Base-by-base conservation (phyloP, 2,113 vertebrate genomes). In the Spilogale gracilis region DNA sequence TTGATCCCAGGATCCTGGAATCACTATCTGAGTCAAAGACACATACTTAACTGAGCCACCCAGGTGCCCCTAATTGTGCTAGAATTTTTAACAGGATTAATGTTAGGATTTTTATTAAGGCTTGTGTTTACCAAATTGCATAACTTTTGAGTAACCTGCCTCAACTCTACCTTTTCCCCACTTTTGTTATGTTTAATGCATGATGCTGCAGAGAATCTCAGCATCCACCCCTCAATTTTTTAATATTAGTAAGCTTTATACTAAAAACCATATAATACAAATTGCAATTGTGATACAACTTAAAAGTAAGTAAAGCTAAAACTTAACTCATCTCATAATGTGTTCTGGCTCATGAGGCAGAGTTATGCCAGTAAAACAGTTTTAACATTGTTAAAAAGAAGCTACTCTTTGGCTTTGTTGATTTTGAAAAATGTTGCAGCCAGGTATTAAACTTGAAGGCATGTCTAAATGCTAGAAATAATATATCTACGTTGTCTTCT, bases 301-400 rank as follows among this genome's bases (percentile, higher is more conserved):
- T 93, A 96, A 73, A 92, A 91, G 79, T 32, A 71, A 45, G 11
- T 54, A 54, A 92, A 88, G 14, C 14, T 94, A 89, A 93, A 94
- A 32, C 89, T 83, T 93, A 95, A 95, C 25, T 96, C 65, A 81
- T 93, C 60, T 91, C 83, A 95, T 45, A 94, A 94, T 7, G 7
- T n/a, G 20, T 85, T 92, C 45, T 54, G 60, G 9, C 21, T 94
- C 38, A 73, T 21, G 3, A 65, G 17, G 76, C 48, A 89, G 9
- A 91, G 63, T 78, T 92, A 81, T 27, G 32, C 25, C 58, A 73
- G 7, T 50, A 30, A 87, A 82, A 74, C 20, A 94, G 17, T 80
- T 76, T 82, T 78, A 79, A 93, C 7, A 61, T 60, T 78, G 43
- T 90, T 43, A 84, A 79, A 45, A 61, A 97, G 11, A 90, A 96